Conservation (phyloP, 1,140 invertebrate species). For the Orchestia grillus region DNA sequence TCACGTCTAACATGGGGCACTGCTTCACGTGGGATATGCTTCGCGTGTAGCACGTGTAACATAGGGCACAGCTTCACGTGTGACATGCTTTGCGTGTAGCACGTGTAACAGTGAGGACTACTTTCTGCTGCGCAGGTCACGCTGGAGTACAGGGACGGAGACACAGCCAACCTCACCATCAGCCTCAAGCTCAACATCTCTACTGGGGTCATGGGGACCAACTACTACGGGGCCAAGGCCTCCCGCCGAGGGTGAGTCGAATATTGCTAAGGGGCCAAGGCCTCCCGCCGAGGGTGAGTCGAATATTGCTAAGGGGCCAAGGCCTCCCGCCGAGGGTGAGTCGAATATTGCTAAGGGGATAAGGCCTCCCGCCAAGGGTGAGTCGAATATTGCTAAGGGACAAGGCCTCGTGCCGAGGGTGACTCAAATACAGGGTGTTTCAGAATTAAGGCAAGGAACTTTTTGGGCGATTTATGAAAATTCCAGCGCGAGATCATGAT, state of each 20-base stretch:
- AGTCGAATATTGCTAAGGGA: background rate
- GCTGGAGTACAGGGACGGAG: conserved; percentile 10
- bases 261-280: background rate
- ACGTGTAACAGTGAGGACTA: background rate
- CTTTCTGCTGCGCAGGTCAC: background rate
- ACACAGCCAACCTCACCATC: conserved; percentile 15
- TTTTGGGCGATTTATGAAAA: no score
- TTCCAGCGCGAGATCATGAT: no score
- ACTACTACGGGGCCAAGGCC: background rate
- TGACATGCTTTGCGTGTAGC: no score
- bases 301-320: background rate
- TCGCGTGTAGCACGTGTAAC: no score
- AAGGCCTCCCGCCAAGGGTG: background rate
- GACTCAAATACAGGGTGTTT: no score
- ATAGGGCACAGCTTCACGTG: no score
- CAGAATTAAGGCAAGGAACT: no score
- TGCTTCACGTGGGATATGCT: no score
- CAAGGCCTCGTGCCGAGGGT: no score
- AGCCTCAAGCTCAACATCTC: conserved; percentile 42
- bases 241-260: background rate
- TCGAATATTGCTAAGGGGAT: background rate
- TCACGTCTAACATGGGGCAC: no score
- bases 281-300: background rate
- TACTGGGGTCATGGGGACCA: background rate
- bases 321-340: background rate